A percentile compares a stretch with the other conserved stretches of the same genome.
Conservation (phyloP, 2,113 vertebrate species). For the Periophthalmodon schlosseri region DNA sequence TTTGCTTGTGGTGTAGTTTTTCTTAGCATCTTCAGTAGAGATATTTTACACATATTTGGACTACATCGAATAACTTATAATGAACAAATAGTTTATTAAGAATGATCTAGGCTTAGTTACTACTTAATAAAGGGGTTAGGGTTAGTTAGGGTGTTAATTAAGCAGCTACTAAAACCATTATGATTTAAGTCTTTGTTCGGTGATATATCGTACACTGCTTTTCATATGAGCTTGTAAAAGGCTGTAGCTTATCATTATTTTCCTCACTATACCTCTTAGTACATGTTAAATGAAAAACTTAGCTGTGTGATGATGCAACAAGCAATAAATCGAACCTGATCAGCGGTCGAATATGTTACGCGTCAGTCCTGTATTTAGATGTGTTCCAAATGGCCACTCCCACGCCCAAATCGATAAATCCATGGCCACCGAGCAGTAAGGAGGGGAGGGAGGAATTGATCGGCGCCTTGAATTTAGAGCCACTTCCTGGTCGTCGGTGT, state of each 20-base stretch:
- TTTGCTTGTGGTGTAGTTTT: background rate
- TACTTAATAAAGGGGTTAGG: too few relatives aligned
- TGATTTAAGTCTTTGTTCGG: background rate
- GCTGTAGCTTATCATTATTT: background rate
- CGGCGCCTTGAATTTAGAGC: conserved; percentile 1
- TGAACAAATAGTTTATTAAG: too few relatives aligned
- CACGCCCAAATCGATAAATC: conserved; percentile 4
- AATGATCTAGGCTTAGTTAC: too few relatives aligned
- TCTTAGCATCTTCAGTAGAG: background rate
- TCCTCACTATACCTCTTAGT: background rate
- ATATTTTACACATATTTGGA: background rate
- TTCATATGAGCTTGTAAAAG: background rate
- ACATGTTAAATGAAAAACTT: background rate
- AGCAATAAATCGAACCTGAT: background rate
- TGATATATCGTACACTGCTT: background rate
- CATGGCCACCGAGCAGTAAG: background rate
- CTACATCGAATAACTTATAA: too few relatives aligned
- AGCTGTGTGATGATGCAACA: background rate
- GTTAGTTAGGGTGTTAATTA: too few relatives aligned
- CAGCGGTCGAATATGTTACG: background rate
- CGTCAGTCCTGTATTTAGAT: conserved; percentile 6
- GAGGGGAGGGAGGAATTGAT: background rate
- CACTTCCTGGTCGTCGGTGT: background rate
- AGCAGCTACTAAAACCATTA: too few relatives aligned
- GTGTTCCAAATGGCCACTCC: conserved; percentile 9